Evolutionary conservation across 2,888 invertebrate genomes (phyloP), one percentile per base, ranked within the genome.

Genomic region (Mamestra brassicae): DNA sequence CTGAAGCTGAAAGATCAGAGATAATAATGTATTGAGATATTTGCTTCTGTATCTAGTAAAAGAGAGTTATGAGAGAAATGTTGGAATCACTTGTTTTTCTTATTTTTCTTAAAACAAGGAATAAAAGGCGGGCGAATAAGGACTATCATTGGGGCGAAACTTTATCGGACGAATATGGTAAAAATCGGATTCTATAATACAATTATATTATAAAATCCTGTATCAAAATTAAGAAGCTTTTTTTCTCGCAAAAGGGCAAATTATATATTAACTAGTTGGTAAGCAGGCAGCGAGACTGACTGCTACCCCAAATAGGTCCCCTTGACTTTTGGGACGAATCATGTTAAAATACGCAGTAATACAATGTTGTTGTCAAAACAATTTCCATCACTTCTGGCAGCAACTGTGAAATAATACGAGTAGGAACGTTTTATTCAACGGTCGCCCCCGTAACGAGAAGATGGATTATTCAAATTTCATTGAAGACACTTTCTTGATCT

Each of bases 391-490:
- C 36, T 62, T 55, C 42, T 71, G 17, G 61, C 36, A 62, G 47
- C 17, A 79, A 76, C 72, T 79, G 50, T 55, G 42, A 71, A 62
- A 62, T 71, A 79, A 62, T 79, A 76, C 8, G 6, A 38, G 38
- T 38, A 38, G 38, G 6, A 38, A 38, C 50, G 26, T 62, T 79
- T 79, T 57, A 57, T 62, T 71, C 26, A 55, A 55, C 42, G 26
- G 10, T 13, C 47, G 15, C 13, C 52, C n/a, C 4, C 52, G 52
- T 54, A 10, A 63, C 58, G 15, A 72, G 58, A 62, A 79, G 71
- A 79, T 62, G 55, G 42, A 76, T 80, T 78, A 74, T 80, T 66
- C 61, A 80, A 80, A 78, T 80, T 78, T 66, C 55, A 76, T 45
- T 73, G 55, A 52, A 57, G 36, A 66, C 63, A 64, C 36, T 80